Conservation (phyloP, 2,888 invertebrate species). For the Itoplectis maculator region DNA sequence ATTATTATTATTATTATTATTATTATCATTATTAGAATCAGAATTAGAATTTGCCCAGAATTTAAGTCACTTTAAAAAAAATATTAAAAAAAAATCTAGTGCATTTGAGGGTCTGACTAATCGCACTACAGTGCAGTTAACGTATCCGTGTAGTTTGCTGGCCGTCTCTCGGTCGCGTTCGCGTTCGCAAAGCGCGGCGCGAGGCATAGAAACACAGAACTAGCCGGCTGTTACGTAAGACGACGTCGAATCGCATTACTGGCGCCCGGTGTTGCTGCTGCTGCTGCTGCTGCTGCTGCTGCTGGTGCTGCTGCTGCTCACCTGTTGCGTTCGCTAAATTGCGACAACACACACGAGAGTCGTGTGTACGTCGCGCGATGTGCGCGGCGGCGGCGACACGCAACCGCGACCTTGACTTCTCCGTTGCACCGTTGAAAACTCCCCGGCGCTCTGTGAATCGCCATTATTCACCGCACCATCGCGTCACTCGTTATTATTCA, state of each 20-base stretch:
- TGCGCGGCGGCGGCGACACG: neutral
- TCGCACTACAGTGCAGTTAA: neutral
- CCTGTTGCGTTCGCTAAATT: slow-evolving; percentile 69
- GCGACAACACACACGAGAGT: slow-evolving; percentile 37
- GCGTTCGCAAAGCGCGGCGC: neutral
- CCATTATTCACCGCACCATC: neutral
- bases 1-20: too few species aligned
- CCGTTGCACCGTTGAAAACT: slow-evolving; percentile 32
- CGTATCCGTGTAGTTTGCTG: too few species aligned
- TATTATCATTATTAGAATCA: too few species aligned
- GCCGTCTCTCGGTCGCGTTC: neutral
- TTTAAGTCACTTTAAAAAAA: too few species aligned
- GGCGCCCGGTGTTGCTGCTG: slow-evolving; percentile 50
- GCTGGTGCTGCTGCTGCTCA: slow-evolving; percentile 60
- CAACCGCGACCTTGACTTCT: slow-evolving; percentile 58
- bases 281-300: slow-evolving; percentile 53
- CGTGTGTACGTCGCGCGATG: neutral
- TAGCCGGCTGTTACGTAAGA: slow-evolving; percentile 61
- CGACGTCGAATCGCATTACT: slow-evolving; percentile 61
- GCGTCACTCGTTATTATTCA: neutral
- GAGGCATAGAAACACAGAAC: slow-evolving; percentile 25
- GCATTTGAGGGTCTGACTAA: too few species aligned
- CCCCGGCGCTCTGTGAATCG: neutral
- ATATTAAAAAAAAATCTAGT: too few species aligned
- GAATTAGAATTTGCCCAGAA: too few species aligned